These are phyloP conservation scores for Corythaeola cristata DNA, from an alignment of 2,113 vertebrate genomes.

Conservation along the genomic window DNA sequence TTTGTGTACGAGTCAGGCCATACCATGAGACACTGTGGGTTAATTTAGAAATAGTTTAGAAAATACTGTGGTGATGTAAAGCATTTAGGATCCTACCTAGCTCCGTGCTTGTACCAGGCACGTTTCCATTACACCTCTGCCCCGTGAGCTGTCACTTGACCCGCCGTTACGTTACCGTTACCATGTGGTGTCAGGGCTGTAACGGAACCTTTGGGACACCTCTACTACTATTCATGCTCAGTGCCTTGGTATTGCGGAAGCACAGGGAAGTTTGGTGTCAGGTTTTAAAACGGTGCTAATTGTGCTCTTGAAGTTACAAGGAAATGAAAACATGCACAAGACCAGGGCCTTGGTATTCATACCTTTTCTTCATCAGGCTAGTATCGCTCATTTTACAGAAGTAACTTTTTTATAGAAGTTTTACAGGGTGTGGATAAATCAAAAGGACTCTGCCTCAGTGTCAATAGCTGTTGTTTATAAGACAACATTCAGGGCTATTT, in stretches of 20 bases:
- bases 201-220: not conserved
- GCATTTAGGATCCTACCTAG: not conserved
- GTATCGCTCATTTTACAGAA: not conserved
- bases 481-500: not conserved
- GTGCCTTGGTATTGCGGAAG: not conserved
- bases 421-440: not conserved
- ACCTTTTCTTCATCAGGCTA: not conserved
- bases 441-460: not conserved
- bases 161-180: no score
- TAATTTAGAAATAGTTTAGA: not conserved
- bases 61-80: not conserved
- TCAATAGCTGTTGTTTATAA: not conserved
- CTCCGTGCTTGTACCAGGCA: not conserved
- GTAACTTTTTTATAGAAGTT: not conserved
- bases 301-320: not conserved
- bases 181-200: not conserved
- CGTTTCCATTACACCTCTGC: fast-evolving
- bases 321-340: not conserved
- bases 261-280: not conserved
- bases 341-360: not conserved
- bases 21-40: not conserved
- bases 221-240: no score
- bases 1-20: not conserved
- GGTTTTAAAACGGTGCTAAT: not conserved
- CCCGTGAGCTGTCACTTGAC: not conserved